Evolutionary conservation across 2,888 invertebrate species (phyloP).

Genomic region (Meloe dianella): DNA sequence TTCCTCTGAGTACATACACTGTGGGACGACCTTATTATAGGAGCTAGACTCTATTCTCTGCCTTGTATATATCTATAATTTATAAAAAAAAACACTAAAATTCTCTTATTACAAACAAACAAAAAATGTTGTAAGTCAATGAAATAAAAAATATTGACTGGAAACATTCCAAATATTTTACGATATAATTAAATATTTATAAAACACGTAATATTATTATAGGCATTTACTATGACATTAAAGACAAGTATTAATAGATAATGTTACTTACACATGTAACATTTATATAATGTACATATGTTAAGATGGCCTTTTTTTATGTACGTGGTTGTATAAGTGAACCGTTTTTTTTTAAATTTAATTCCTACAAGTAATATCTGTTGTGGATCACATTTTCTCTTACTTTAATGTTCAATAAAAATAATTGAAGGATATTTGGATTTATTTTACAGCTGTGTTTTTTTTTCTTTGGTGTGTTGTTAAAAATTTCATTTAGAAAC

Average conservation of each 20-base stretch:
- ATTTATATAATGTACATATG: conserved; percentile 1
- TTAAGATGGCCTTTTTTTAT: conserved; percentile 10
- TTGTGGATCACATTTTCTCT: neutral
- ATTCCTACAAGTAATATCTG: conserved; percentile 1
- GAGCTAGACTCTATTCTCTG: conserved; percentile 52
- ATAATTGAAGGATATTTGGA: neutral
- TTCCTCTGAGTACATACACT: conserved; percentile 85
- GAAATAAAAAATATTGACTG: neutral
- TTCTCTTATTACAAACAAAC: neutral
- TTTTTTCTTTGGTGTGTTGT: neutral
- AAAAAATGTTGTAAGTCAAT: neutral
- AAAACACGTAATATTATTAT: neutral
- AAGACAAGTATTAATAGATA: neutral
- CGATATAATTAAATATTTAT: conserved; percentile 7
- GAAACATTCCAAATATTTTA: conserved; percentile 8
- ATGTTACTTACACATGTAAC: conserved; percentile 5
- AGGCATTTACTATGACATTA: neutral
- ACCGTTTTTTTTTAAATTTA: neutral
- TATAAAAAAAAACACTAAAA: neutral
- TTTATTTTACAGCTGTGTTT: neutral
- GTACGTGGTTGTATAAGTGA: neutral
- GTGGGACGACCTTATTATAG: conserved; percentile 73
- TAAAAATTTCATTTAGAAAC: neutral
- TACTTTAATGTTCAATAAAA: conserved; percentile 7
- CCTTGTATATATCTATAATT: conserved; percentile 1